Base-by-base conservation (phyloP, 1,140 invertebrate genomes). In the Metaphire vulgaris region DNA sequence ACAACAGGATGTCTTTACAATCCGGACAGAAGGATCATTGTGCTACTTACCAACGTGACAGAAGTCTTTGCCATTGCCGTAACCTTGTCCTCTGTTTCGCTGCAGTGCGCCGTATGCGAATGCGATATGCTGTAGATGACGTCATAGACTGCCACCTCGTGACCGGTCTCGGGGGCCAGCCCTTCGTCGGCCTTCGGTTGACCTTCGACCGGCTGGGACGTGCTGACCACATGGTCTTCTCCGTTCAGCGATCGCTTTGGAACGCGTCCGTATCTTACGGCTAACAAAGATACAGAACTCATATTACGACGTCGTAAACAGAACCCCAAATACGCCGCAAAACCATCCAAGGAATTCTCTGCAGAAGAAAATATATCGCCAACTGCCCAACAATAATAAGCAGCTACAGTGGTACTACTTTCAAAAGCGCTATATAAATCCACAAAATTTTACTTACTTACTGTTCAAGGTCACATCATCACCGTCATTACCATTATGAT, bases 251-350 rank as follows among this genome's bases (percentile, higher is more conserved):
- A 92, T 81, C 95, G 89, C 87, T 97, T 98, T 69, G 96, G 96
- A 76, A 97, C 95, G 75, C 96, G 90, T 69, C 96, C 96, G 89
- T 97, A 98, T 82, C 95, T 89, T 69, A 98, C 96, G 83, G 96
- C 96, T 97, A 88, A 56, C 79, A 82, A 56, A 76, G 76, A 26
- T 79, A 28, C 65, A 32, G 29, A 68, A 67, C n/a, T n/a, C n/a
- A n/a, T n/a, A n/a, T n/a, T n/a, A n/a, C n/a, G n/a, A n/a, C n/a
- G n/a, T n/a, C n/a, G n/a, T n/a, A n/a, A n/a, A n/a, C n/a, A n/a
- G n/a, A n/a, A n/a, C n/a, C n/a, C n/a, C n/a, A n/a, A n/a, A n/a
- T n/a, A n/a, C n/a, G n/a, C n/a, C n/a, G n/a, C n/a, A n/a, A n/a
- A n/a, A n/a, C n/a, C n/a, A n/a, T n/a, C n/a, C n/a, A n/a, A n/a